Evolutionary conservation across 1,140 invertebrate species (phyloP), one percentile per base, ranked within the genome.

Genomic region (Stratiolaelaps scimitus): DNA sequence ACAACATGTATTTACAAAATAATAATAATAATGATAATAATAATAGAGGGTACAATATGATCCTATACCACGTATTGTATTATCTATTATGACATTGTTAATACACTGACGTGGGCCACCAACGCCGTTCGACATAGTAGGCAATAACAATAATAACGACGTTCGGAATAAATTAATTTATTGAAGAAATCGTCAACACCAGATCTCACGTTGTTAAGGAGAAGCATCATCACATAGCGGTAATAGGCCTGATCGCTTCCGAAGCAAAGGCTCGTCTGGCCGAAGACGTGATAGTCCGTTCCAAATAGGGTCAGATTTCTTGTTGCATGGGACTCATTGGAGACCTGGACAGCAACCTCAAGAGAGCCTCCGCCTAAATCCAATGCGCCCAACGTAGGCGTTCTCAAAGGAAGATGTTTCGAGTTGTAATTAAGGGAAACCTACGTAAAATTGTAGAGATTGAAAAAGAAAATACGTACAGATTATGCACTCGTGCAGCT

Each of bases 281-380:
- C 74, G 67, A 75, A 78, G 7, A 81, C 71, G 5, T 73, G 67
- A 67, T 78, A 76, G 13, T 75, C 71, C 5, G 72, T 60, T 6
- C 76, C 76, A 72, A 76, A 81, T 40, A 80, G 66, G 19, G 69
- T 66, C 0, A 78, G 53, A n/a, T 65, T 20, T n/a, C 45, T 67
- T 43, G 74, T 71, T 6, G 70, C 60, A 5, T 43, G 30, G 1
- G 46, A 53, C 15, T 48, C 28, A 4, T 15, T 48, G 4, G 20
- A 19, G 6, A 73, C 70, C 67, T 77, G 72, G 71, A 78, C 78
- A 0, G 78, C 75, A 13, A 80, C 78, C 71, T 81, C 80, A 7
- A 79, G 78, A 2, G 80, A 81, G 1, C 79, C 80, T 60, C 80
- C 80, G 34, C 80, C 80, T 68, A 81, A 69, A 70, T 81, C 80